phyloP scores from a whole-genome alignment of 2,113 vertebrate species.

The Campylorhamphus procurvoides region DNA sequence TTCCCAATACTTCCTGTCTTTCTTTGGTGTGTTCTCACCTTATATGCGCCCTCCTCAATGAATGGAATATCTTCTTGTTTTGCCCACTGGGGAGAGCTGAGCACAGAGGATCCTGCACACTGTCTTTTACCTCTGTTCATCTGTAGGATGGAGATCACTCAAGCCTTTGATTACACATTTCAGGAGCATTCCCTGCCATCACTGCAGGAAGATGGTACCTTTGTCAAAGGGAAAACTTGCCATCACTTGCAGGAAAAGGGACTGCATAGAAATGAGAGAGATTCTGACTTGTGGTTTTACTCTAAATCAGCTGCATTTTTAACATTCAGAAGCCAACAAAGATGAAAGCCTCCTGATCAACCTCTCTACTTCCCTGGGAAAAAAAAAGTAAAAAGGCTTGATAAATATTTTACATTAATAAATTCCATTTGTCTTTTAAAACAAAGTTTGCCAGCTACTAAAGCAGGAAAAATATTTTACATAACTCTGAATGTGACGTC shows the following conservation, averaged over 20 bases:
- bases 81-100: not conserved
- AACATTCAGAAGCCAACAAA: slow-evolving; percentile 45
- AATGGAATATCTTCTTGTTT: not conserved
- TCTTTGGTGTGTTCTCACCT: not conserved
- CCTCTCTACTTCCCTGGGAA: slow-evolving; percentile 12
- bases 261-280: not conserved
- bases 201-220: not conserved
- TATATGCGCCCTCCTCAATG: not conserved
- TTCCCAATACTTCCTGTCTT: not conserved
- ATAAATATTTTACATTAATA: slow-evolving; percentile 81
- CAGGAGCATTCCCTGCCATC: not conserved
- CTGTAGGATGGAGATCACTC: not conserved
- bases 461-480: slow-evolving; percentile 77
- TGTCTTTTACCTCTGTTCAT: not conserved
- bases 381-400: slow-evolving; percentile 39
- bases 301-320: slow-evolving; percentile 31
- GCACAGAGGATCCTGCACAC: not conserved
- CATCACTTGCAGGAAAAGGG: not conserved
- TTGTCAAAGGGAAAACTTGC: not conserved
- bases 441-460: slow-evolving; percentile 73
- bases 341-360: slow-evolving; percentile 61
- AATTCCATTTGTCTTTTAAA: slow-evolving; percentile 78
- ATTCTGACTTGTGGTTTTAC: slow-evolving; percentile 6
- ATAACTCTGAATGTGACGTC: slow-evolving; percentile 64
- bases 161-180: not conserved